Base-by-base conservation (phyloP, 2,888 invertebrate genomes). In the Chloromyia formosa region DNA sequence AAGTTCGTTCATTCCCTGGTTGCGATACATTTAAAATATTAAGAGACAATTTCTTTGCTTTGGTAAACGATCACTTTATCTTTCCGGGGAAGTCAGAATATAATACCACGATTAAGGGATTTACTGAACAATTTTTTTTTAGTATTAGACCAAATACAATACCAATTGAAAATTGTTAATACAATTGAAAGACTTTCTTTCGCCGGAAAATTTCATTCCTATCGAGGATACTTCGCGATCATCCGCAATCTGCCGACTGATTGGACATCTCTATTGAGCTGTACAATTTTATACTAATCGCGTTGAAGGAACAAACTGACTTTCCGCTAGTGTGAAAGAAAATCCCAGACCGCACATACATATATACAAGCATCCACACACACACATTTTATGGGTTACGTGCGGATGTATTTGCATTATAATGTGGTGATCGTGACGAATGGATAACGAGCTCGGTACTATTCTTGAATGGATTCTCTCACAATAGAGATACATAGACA, bases 271-370 rank as follows among this genome's bases (percentile, higher is more conserved):
- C 56, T 56, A 71, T 58, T 71, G 71, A 71, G 23, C 20, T 56
- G 35, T 20, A 71, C 71, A 71, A 42, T 71, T 56, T 56, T 56
- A 71, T 71, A 71, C 56, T 23, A 56, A 56, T 58, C 58, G 71
- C 27, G 27, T 35, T 35, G 53, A 20, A 71, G 71, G 71, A 71
- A 71, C 58, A 10, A 20, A 40, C n/a, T n/a, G n/a, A n/a, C 3
- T 71, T 45, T 71, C 16, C 20, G 56, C 54, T 69, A n/a, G 66
- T n/a, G n/a, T 23, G 53, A 49, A 58, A 58, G 56, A 58, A 66
- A 27, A 20, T 66, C 45, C 49, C 49, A 45, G 7, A 35, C n/a
- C n/a, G 10, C 22, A 66, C 66, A 66, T 45, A 66, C 22, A 35
- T 42, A 49, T 45, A 66, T 35, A 7, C 27, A 35, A 4, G 27